These are phyloP conservation scores for Rhaphigaster nebulosa DNA, from an alignment of 2,888 invertebrate species.

Conservation along the genomic window DNA sequence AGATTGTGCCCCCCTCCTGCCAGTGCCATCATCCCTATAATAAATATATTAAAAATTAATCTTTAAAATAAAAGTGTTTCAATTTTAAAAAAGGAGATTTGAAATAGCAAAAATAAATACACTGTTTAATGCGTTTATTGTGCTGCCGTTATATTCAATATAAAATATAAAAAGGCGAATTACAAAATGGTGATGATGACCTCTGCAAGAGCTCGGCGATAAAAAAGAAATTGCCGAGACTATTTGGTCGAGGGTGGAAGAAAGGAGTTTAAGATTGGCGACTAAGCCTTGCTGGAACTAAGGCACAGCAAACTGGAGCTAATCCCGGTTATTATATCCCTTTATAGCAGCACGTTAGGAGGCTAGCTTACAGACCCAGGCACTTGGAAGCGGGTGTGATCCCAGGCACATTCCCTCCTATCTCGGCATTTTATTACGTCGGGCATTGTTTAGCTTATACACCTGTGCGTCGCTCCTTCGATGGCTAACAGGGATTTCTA, in stretches of 20 bases:
- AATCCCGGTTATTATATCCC: conserved; percentile 46
- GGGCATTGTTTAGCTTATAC: background rate
- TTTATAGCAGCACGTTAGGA: conserved; percentile 33
- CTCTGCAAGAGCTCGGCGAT: background rate
- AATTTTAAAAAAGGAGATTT: no score
- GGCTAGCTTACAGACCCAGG: conserved; percentile 10
- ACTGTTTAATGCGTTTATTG: no score
- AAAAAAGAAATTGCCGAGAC: conserved; percentile 12
- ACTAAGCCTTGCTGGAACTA: conserved; percentile 17
- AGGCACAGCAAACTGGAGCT: conserved; percentile 34
- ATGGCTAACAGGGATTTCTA: background rate
- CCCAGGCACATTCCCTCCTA: background rate
- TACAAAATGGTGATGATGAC: background rate
- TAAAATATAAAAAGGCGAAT: background rate
- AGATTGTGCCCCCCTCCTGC: no score
- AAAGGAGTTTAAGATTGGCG: background rate
- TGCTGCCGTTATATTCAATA: no score
- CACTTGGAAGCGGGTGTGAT: conserved; percentile 3
- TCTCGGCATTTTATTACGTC: background rate
- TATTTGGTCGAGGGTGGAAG: conserved; percentile 5
- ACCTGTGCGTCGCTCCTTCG: background rate
- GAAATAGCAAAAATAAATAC: no score
- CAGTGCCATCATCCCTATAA: no score
- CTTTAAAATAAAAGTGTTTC: no score
- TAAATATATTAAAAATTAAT: no score